Evolutionary conservation across 2,797 vertebrate genomes (phyloP), one percentile per base, ranked within the genome.

Genomic region (Macrochelys suwanniensis): DNA sequence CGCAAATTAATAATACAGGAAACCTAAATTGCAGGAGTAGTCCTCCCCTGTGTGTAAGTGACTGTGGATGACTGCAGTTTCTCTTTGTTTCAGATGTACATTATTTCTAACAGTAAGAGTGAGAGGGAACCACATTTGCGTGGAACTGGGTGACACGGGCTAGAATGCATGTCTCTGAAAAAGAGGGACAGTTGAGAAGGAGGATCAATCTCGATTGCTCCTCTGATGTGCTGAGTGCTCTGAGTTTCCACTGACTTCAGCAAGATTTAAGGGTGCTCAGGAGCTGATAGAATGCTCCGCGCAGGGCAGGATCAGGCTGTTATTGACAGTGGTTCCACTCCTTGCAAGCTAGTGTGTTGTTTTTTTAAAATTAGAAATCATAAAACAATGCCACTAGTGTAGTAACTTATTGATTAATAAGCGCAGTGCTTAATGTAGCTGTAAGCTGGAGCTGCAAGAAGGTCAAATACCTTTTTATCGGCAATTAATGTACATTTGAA

Each of bases 381-480:
- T 89, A 49, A 83, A 92, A 45, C 1, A 17, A 9, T 49, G 74
- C 49, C 87, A n/a, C 49, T 79, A 2, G 47, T 89, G 2, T 42
- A 81, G 33, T 74, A 78, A 33, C 15, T 1, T 93, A 59, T 37
- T 68, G 87, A 25, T 79, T 80, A 92, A 82, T 89, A 76, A 56
- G 80, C 53, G 83, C 79, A 49, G 26, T 54, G 47, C 53, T 92
- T 89, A 77, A 77, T 71, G 10, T 84, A 82, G 56, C 80, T 47
- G 7, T 68, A 93, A 89, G 23, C 2, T 80, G 71, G 84, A 50
- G n/a, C 83, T 0, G 0, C 82, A 76, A 84, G 61, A 79, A 83
- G 76, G 84, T 79, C 77, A 92, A 79, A 57, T 96, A 82, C 31
- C 57, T 87, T 85, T 81, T 59, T 26, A 76, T 26, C 16, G 45